Conservation (phyloP, 2,888 invertebrate species). For the Platypus cylindrus region DNA sequence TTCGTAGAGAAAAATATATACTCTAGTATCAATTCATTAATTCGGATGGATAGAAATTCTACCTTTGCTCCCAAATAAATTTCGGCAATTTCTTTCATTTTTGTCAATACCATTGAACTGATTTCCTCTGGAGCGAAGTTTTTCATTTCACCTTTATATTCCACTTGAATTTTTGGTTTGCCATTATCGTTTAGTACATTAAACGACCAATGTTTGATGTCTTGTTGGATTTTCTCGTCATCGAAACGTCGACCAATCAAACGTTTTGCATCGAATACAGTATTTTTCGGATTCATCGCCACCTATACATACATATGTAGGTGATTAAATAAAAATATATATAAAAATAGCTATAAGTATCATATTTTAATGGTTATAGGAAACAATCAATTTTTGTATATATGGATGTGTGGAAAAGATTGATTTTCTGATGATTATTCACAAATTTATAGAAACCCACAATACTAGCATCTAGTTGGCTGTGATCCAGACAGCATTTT, state of each 20-base stretch:
- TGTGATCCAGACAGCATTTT: too few relatives aligned
- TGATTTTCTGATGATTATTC: too few relatives aligned
- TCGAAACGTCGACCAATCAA: conserved; percentile 71
- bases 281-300: conserved; percentile 69
- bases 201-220: conserved; percentile 81
- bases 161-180: conserved; percentile 61
- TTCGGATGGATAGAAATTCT: too few relatives aligned
- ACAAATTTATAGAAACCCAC: too few relatives aligned
- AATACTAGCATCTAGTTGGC: too few relatives aligned
- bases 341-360: too few relatives aligned
- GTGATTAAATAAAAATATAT: conserved; percentile 1
- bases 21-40: too few relatives aligned
- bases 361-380: too few relatives aligned
- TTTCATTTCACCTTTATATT: conserved; percentile 62
- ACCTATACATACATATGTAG: conserved; percentile 36
- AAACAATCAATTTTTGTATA: too few relatives aligned
- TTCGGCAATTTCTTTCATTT: conserved; percentile 74
- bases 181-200: conserved; percentile 51
- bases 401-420: too few relatives aligned
- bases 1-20: too few relatives aligned
- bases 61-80: conserved; percentile 51
- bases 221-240: conserved; percentile 64
- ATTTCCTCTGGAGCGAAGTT: conserved; percentile 73
- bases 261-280: conserved; percentile 72
- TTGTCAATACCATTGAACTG: conserved; percentile 71